A percentile compares a stretch with the other conserved stretches of the same genome.
Conservation (phyloP, 2,888 invertebrate species). For the Brachyptera risi region DNA sequence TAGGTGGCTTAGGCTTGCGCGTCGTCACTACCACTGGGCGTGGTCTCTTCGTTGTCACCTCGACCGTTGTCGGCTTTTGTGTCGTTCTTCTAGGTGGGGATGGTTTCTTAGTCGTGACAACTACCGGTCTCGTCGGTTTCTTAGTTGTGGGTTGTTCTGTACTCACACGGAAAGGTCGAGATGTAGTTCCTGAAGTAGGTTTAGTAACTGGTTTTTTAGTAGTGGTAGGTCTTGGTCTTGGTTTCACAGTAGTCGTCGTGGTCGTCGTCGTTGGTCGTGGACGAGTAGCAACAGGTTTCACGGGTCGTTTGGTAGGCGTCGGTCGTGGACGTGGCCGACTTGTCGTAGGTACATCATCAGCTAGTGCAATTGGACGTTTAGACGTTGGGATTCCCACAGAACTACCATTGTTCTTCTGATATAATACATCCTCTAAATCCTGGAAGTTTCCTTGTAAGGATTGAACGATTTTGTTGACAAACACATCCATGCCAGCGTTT, state of each 20-base stretch:
- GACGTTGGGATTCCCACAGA: constrained; percentile 22
- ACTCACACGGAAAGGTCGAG: constrained; percentile 38
- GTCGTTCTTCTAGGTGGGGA: constrained; percentile 34
- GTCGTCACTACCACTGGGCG: constrained; percentile 33
- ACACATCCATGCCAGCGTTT: constrained; percentile 73
- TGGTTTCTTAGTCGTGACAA: constrained; percentile 14
- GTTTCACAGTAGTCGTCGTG: constrained; percentile 40
- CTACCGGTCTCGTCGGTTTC: constrained; percentile 12
- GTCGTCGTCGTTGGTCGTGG: constrained; percentile 38
- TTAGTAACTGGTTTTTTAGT: constrained; percentile 14
- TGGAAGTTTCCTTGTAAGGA: constrained; percentile 80
- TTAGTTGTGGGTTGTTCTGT: constrained; percentile 41
- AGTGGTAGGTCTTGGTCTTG: background rate
- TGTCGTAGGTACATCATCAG: constrained; percentile 33
- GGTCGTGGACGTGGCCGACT: constrained; percentile 36
- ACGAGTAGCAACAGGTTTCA: background rate
- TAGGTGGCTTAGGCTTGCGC: constrained; percentile 38
- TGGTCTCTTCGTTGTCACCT: constrained; percentile 34
- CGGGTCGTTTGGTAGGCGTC: constrained; percentile 33
- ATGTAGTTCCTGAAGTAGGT: background rate
- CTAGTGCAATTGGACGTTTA: constrained; percentile 25
- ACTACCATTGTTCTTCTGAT: constrained; percentile 45
- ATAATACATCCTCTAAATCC: constrained; percentile 72
- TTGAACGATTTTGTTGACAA: constrained; percentile 79
- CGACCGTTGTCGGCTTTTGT: constrained; percentile 37